Conservation (phyloP, 1,140 invertebrate species). For the Octopus sinensis region DNA sequence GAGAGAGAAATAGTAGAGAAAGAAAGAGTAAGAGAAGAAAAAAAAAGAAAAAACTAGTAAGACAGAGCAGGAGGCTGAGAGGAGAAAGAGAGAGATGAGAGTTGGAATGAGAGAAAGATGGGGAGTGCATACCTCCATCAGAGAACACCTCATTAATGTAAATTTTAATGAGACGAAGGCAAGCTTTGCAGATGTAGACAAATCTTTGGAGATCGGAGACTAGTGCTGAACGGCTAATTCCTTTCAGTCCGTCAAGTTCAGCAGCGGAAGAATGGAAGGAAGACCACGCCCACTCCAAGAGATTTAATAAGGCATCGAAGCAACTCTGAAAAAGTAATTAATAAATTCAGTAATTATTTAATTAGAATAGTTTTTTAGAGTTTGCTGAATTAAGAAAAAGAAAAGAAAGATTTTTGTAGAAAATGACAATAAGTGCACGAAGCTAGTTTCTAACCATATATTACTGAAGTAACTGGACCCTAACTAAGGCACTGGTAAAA, state of each 20-base stretch:
- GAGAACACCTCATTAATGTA: constrained; percentile 90
- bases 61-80: no score
- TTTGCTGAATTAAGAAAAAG: not conserved
- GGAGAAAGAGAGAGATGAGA: not conserved
- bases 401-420: not conserved
- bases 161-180: constrained; percentile 74
- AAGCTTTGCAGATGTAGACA: constrained; percentile 83
- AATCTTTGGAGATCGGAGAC: constrained; percentile 70
- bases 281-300: constrained; percentile 62
- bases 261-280: constrained; percentile 61
- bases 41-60: no score
- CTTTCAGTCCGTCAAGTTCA: constrained; percentile 51
- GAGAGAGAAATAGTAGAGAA: no score
- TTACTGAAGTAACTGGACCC: no score
- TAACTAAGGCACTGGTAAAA: no score
- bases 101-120: not conserved
- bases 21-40: no score
- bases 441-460: no score
- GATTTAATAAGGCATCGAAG: constrained; percentile 76
- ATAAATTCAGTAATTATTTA: not conserved
- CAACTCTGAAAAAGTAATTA: constrained; percentile 63
- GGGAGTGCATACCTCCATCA: constrained; percentile 60
- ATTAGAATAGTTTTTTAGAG: no score
- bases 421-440: not conserved
- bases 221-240: constrained; percentile 39